These are phyloP conservation scores for Nycteola revayana DNA, from an alignment of 2,888 invertebrate species.

Conservation along the genomic window DNA sequence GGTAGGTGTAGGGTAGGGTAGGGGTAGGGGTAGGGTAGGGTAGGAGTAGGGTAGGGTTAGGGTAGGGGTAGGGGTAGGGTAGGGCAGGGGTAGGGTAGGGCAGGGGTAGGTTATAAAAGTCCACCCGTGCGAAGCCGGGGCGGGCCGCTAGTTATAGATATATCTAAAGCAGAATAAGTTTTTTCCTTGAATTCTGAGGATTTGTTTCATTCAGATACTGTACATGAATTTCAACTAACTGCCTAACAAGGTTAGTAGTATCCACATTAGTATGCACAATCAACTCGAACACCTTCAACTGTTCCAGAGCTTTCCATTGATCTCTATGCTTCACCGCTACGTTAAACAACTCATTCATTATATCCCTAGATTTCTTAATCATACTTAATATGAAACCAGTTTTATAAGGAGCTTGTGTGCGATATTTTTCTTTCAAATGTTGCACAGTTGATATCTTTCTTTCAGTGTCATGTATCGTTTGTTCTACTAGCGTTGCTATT, in stretches of 20 bases:
- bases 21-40: too few relatives aligned
- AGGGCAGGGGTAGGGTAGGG: too few relatives aligned
- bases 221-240: slow-evolving; percentile 59
- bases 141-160: too few relatives aligned
- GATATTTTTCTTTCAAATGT: slow-evolving; percentile 38
- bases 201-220: slow-evolving; percentile 43
- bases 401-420: slow-evolving; percentile 46
- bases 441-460: slow-evolving; percentile 47
- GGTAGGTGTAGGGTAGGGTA: too few relatives aligned
- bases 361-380: slow-evolving; percentile 59
- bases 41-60: too few relatives aligned
- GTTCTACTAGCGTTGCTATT: slow-evolving; percentile 53
- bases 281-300: slow-evolving; percentile 65
- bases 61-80: too few relatives aligned
- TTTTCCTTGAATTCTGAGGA: slow-evolving; percentile 22
- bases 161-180: slow-evolving; percentile 43
- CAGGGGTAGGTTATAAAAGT: too few relatives aligned
- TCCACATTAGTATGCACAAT: slow-evolving; percentile 70
- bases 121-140: too few relatives aligned
- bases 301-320: slow-evolving; percentile 64
- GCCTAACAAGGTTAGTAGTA: slow-evolving; percentile 57
- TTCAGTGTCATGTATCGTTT: slow-evolving; percentile 57
- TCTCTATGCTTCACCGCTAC: slow-evolving; percentile 63
- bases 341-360: slow-evolving; percentile 63
- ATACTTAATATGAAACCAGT: slow-evolving; percentile 61